phyloP scores from a whole-genome alignment of 2,113 vertebrate genomes.

The Ameiurus melas region DNA sequence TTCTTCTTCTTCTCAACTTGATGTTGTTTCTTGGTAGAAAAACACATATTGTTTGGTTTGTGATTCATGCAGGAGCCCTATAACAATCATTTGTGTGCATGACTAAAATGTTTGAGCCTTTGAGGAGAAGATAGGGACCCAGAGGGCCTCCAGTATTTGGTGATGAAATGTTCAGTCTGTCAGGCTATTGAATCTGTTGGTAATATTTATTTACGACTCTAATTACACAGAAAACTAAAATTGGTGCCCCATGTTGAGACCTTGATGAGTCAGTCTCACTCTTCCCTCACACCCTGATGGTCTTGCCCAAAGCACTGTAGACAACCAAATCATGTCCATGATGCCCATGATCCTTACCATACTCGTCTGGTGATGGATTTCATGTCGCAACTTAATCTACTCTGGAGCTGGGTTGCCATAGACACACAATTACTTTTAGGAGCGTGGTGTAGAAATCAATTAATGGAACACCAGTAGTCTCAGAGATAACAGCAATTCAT shows the following conservation, averaged over 20 bases:
- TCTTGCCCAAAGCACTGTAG: constrained; percentile 3
- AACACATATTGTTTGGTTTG: too few relatives aligned
- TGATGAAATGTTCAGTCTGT: not conserved
- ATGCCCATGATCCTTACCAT: not conserved
- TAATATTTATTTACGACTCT: not conserved
- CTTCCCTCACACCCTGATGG: not conserved
- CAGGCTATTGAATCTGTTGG: not conserved
- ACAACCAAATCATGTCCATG: constrained; percentile 15
- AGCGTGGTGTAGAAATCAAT: constrained; percentile 60
- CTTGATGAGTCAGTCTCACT: not conserved
- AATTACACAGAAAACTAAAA: not conserved
- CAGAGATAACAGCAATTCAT: constrained; percentile 48
- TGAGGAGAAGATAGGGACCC: not conserved
- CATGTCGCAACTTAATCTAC: constrained; percentile 67
- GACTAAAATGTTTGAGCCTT: not conserved
- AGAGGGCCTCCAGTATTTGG: not conserved
- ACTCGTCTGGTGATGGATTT: constrained; percentile 58
- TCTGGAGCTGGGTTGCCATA: constrained; percentile 56
- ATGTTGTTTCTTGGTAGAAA: not conserved
- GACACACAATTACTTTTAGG: constrained; percentile 61
- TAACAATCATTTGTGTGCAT: too few relatives aligned
- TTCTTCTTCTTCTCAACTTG: not conserved
- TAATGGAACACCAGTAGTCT: constrained; percentile 54
- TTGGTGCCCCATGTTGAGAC: not conserved
- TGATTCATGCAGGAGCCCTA: too few relatives aligned